These are phyloP conservation scores for Plusia festucae DNA, from an alignment of 2,888 invertebrate genomes.

Conservation along the genomic window DNA sequence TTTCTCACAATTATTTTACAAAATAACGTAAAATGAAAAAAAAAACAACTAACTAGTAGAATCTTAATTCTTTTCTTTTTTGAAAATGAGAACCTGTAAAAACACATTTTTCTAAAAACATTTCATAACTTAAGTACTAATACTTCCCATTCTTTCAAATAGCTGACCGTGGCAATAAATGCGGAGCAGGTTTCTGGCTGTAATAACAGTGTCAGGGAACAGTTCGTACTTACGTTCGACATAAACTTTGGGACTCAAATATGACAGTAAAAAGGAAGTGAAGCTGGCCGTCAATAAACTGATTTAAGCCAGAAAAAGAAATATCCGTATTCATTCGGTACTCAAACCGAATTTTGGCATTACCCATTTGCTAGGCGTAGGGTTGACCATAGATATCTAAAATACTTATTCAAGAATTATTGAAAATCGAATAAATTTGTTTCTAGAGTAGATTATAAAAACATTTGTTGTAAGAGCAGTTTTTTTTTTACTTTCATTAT, in stretches of 20 bases:
- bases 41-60: too few relatives aligned
- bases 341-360: background rate
- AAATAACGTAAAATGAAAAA: too few relatives aligned
- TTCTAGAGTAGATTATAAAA: background rate
- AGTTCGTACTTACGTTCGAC: conserved; percentile 2
- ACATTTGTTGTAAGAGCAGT: background rate
- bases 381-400: background rate
- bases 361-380: background rate
- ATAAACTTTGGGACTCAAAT: conserved; percentile 17
- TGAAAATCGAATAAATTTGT: too few relatives aligned
- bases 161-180: background rate
- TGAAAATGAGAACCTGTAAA: background rate
- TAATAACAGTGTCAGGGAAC: conserved; percentile 4
- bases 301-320: conserved; percentile 3
- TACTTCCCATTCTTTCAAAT: background rate
- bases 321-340: conserved; percentile 2
- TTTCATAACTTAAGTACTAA: background rate
- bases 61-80: too few relatives aligned
- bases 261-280: conserved; percentile 40
- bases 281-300: conserved; percentile 2
- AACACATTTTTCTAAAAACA: background rate
- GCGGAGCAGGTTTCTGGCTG: conserved; percentile 2
- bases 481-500: too few relatives aligned
- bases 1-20: too few relatives aligned
- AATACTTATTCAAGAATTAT: background rate